Evolutionary conservation across 1,140 invertebrate genomes (phyloP).

Genomic region (Drosophila oshimai): DNA sequence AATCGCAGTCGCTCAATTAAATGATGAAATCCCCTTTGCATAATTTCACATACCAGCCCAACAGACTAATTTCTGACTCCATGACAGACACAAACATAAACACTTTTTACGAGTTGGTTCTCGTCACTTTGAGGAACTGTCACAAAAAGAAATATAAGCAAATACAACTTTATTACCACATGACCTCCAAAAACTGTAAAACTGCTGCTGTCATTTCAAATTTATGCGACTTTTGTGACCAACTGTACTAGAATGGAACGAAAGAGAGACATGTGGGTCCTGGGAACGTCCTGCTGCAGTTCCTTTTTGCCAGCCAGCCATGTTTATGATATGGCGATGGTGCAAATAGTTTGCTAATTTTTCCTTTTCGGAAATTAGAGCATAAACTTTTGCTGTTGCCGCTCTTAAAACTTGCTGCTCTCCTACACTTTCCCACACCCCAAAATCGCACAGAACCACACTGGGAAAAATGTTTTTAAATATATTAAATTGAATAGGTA

Average conservation of each 20-base stretch:
- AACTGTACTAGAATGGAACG: constrained; percentile 34
- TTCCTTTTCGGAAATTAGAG: constrained; percentile 80
- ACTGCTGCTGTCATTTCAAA: constrained; percentile 76
- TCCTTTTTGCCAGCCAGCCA: constrained; percentile 40
- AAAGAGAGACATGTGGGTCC: constrained; percentile 3
- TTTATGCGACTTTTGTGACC: constrained; percentile 78
- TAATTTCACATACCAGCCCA: constrained; percentile 44
- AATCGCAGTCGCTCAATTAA: constrained; percentile 39
- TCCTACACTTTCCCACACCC: not conserved
- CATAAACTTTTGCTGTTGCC: constrained; percentile 61
- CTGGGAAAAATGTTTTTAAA: not conserved
- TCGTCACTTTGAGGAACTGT: constrained; percentile 37
- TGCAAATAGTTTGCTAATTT: constrained; percentile 79
- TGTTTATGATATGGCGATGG: constrained; percentile 78
- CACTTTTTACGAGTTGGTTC: constrained; percentile 50
- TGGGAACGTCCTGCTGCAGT: constrained; percentile 27
- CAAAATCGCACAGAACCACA: constrained; percentile 2
- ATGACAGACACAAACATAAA: constrained; percentile 27
- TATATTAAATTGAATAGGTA: not conserved
- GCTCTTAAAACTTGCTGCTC: constrained; percentile 61
- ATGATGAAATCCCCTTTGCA: constrained; percentile 51
- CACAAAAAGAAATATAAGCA: not conserved
- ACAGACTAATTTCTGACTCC: constrained; percentile 34
- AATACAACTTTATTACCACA: constrained; percentile 64
- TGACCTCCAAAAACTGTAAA: constrained; percentile 77